These are phyloP conservation scores for Nymphicus hollandicus DNA, from an alignment of 2,113 vertebrate species.

Conservation along the genomic window DNA sequence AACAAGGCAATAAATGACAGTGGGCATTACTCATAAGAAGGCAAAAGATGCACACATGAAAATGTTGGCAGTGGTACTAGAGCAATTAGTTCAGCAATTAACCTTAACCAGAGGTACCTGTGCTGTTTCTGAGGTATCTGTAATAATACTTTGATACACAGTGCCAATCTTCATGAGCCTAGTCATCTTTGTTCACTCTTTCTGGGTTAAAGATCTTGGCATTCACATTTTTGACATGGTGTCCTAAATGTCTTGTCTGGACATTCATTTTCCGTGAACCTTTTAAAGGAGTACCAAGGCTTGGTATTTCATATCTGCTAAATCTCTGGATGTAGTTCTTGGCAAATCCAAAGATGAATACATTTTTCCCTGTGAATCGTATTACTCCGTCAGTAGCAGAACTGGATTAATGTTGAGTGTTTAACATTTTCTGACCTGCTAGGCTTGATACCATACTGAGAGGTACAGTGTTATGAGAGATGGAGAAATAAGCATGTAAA, in stretches of 20 bases:
- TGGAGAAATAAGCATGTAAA: not conserved
- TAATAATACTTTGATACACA: rapidly evolving
- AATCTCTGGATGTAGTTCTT: not conserved
- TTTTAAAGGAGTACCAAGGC: not conserved
- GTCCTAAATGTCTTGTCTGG: not conserved
- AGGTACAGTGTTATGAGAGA: not conserved
- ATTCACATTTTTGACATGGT: not conserved
- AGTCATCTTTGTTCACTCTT: not conserved
- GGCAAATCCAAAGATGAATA: not conserved
- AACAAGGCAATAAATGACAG: not conserved
- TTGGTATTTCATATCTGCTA: not conserved
- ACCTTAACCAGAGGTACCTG: not conserved
- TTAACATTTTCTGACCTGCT: not conserved
- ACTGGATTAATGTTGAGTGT: not conserved
- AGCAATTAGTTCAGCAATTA: not conserved
- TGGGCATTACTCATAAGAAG: not conserved
- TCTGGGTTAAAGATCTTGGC: not conserved
- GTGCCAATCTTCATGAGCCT: not conserved
- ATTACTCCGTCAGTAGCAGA: not conserved
- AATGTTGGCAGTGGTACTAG: not conserved
- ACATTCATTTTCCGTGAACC: not conserved
- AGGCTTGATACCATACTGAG: not conserved
- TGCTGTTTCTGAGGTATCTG: not conserved
- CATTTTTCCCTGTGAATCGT: not conserved
- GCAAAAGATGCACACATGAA: not conserved